Evolutionary conservation across 2,797 vertebrate species (phyloP), one percentile per base, ranked within the genome.

Genomic region (Basileuterus tristriatus): DNA sequence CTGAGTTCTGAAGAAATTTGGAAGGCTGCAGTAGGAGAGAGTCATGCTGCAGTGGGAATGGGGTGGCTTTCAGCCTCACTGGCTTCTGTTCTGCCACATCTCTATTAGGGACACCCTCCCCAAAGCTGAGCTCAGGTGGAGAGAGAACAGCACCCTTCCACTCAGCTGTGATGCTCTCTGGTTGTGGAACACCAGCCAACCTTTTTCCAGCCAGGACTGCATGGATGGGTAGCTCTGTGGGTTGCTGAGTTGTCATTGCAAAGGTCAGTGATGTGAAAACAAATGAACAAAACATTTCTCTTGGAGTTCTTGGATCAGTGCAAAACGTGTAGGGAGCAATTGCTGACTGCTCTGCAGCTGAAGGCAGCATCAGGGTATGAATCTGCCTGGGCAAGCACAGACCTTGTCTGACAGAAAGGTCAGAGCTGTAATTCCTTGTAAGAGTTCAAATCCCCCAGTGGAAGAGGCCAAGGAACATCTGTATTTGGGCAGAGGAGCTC

Each of bases 71-170:
- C 15, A 29, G 36, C 19, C 47, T 41, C 0, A 0, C 21, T 83
- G 52, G 13, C 41, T 64, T 67, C 64, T 59, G 44, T 63, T 59
- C 36, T 70, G 27, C 67, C 43, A 21, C 3, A 0, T 62, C 85
- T 90, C 39, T 43, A 7, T 85, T 32, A 83, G 72, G 53, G 22
- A 39, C 47, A 6, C 10, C 6, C 21, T 87, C 30, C 34, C 46
- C n/a, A 26, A 59, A 23, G 30, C 44, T 9, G 24, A 15, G 55
- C 7, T 43, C 56, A 15, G 5, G 14, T 19, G 46, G 32, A 43
- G 76, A 27, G 0, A 0, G 52, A 18, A 53, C n/a, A 62, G 30
- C 50, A 26, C 0, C 0, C 11, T 83, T 52, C 32, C 21, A 7
- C 36, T 89, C 62, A 23, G 0, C 1, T 2, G 1, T 12, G 53